Evolutionary conservation across 2,888 invertebrate genomes (phyloP).

Genomic region (Boloria selene): DNA sequence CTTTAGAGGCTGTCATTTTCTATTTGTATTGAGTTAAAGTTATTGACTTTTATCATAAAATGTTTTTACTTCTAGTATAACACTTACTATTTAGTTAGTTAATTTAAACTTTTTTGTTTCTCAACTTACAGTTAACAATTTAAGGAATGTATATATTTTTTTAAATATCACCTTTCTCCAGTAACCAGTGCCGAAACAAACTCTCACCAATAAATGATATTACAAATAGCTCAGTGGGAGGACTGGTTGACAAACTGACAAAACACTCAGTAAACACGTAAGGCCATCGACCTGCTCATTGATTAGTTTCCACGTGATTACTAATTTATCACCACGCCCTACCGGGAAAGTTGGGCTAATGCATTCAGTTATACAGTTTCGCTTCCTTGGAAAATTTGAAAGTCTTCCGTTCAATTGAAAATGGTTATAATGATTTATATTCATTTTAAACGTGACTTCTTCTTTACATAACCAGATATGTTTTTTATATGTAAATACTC

Average conservation of each 20-base stretch:
- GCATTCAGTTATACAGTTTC: slow-evolving; percentile 29
- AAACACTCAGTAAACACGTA: slow-evolving; percentile 63
- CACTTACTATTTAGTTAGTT: no score
- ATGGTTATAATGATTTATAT: slow-evolving; percentile 26
- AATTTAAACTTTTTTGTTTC: no score
- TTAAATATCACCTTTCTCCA: slow-evolving; percentile 8
- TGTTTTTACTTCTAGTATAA: no score
- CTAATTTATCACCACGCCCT: slow-evolving; percentile 57
- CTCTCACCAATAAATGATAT: slow-evolving; percentile 49
- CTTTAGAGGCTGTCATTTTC: not conserved
- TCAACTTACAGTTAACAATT: not conserved
- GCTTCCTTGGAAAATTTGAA: slow-evolving; percentile 31
- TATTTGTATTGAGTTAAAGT: not conserved
- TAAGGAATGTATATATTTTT: slow-evolving; percentile 1
- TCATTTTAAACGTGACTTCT: slow-evolving; percentile 17
- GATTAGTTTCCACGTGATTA: slow-evolving; percentile 63
- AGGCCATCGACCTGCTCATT: slow-evolving; percentile 70
- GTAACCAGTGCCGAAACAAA: slow-evolving; percentile 15
- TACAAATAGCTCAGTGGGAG: slow-evolving; percentile 70
- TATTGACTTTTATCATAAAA: no score
- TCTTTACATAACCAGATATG: not conserved
- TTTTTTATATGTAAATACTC: no score
- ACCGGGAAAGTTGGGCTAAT: slow-evolving; percentile 45
- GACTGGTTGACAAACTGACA: slow-evolving; percentile 68
- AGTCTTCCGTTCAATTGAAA: slow-evolving; percentile 35